These are phyloP conservation scores for Egretta garzetta DNA, from an alignment of 2,113 vertebrate species.

Conservation along the genomic window DNA sequence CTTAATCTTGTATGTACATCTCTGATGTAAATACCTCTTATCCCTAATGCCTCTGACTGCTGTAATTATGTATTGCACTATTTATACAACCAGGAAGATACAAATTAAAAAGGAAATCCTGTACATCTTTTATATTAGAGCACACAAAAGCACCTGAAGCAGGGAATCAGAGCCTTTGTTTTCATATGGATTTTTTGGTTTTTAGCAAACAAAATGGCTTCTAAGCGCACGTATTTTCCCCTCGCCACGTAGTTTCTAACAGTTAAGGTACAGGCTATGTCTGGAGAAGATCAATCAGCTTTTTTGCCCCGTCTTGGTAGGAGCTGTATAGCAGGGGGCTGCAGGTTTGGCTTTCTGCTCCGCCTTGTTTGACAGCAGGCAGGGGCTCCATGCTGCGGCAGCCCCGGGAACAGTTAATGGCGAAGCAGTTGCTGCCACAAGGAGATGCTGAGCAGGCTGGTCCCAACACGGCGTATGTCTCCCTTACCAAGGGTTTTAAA, in stretches of 20 bases:
- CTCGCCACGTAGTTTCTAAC: background rate
- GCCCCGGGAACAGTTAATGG: background rate
- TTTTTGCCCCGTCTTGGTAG: background rate
- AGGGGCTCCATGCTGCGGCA: background rate
- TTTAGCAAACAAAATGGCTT: background rate
- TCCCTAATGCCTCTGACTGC: slow-evolving; percentile 16
- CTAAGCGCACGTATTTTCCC: background rate
- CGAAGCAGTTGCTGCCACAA: background rate
- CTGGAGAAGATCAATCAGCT: background rate
- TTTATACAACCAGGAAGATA: slow-evolving; percentile 23
- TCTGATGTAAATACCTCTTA: slow-evolving; percentile 33
- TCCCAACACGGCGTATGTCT: slow-evolving; percentile 51
- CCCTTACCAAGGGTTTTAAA: slow-evolving; percentile 65
- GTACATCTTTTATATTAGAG: background rate
- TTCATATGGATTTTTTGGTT: background rate
- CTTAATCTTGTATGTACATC: slow-evolving; percentile 30
- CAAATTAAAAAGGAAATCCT: background rate
- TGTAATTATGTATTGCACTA: background rate
- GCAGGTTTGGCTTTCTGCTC: background rate
- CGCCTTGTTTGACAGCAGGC: background rate
- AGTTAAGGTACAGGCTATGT: rapidly evolving
- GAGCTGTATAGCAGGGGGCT: background rate
- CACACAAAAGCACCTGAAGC: background rate
- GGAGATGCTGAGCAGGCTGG: slow-evolving; percentile 58
- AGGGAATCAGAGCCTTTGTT: background rate